Base-by-base conservation (phyloP, 2,888 invertebrate species). In the Hypomecis atomaria region DNA sequence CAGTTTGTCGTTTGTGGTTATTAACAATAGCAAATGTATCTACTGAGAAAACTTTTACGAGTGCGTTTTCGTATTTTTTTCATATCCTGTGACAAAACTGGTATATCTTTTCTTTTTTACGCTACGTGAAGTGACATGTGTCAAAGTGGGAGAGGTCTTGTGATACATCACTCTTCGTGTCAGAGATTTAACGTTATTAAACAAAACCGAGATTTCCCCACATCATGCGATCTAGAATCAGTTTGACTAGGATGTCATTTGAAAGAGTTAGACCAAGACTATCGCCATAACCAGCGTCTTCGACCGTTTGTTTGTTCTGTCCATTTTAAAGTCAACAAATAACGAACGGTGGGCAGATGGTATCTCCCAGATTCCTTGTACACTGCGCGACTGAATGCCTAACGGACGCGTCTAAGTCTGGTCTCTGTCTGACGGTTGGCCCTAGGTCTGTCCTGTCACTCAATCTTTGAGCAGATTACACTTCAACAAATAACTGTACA, bases 301-400 rank as follows among this genome's bases (percentile, higher is more conserved):
- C 23, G 43, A n/a, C 60, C 38, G 60, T 53, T 65, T 50, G 64
- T 69, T 67, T 62, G 73, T 74, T 71, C 64, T 76, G 73, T 71
- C 77, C 71, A 75, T 74, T 80, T 77, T 71, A 69, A 70, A 78
- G 78, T 79, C 75, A 81, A 81, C 83, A 84, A 82, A 84, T 84
- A 83, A 80, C 75, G 74, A 77, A 75, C 77, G 70, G 75, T 74
- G 73, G 72, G 74, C 78, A 83, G 89, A 90, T 90, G 84, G 85
- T 87, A 89, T 90, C 90, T 86, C 83, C 74, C 79, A 85, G 87
- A 88, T 86, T 86, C 85, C 85, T 77, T 83, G 84, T 83, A 85
- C 79, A 86, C 81, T 81, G 81, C 78, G 79, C 78, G 82, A 62
- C 78, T 88, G 87, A 90, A 90, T 89, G 88, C 84, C 86, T 90